A percentile compares a stretch with the other conserved stretches of the same genome.
phyloP scores from a whole-genome alignment of 2,113 vertebrate species.

The Dendropsophus ebraccatus region DNA sequence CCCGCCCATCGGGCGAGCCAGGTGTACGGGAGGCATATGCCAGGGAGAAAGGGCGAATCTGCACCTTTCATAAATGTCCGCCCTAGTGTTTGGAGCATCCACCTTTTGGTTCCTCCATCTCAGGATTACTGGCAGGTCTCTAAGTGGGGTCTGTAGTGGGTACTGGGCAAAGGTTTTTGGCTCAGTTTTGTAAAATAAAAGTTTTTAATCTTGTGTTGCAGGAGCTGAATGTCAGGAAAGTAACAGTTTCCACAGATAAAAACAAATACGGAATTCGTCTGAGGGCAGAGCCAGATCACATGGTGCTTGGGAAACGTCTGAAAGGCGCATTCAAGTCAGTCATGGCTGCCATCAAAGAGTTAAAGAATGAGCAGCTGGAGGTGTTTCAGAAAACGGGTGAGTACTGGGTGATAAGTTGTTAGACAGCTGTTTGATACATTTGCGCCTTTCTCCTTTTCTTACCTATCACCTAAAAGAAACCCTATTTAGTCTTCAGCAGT shows the following conservation, averaged over 20 bases:
- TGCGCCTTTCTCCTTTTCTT: not conserved
- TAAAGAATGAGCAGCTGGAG: constrained; percentile 87
- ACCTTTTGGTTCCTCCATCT: not conserved
- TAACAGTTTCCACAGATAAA: constrained; percentile 92
- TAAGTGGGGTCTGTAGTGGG: not conserved
- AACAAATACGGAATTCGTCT: constrained; percentile 87
- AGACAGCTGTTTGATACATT: no score
- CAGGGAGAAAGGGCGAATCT: no score
- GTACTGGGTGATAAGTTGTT: constrained; percentile 57
- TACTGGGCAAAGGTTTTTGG: no score
- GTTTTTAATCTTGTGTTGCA: constrained; percentile 59
- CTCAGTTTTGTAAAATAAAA: not conserved
- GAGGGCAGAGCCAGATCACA: constrained; percentile 94
- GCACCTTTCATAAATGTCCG: no score
- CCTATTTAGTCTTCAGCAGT: not conserved
- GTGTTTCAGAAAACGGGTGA: constrained; percentile 87
- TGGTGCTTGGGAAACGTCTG: constrained; percentile 93
- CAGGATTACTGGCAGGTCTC: not conserved
- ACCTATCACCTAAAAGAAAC: not conserved
- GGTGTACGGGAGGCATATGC: no score
- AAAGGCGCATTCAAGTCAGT: constrained; percentile 91
- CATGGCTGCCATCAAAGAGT: constrained; percentile 85
- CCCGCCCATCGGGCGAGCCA: no score
- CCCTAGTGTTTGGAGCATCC: no score
- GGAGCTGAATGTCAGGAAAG: constrained; percentile 92